Conservation (phyloP, 2,888 invertebrate genomes). For the Agrenia bidenticulata region DNA sequence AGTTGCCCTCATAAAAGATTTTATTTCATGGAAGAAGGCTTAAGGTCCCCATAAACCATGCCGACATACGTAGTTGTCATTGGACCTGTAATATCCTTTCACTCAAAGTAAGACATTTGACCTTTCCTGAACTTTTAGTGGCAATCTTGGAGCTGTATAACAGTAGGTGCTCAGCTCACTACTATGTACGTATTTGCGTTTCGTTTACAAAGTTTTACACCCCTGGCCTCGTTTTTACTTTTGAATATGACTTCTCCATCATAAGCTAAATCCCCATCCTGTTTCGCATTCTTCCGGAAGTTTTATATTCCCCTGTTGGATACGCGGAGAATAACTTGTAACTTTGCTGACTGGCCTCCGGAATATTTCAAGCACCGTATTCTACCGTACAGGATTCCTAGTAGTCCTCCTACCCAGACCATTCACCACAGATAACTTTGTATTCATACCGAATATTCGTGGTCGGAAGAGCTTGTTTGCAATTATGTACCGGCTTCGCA, state of each 20-base stretch:
- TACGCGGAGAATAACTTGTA: background rate
- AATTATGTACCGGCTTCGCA: no score
- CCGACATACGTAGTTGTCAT: constrained; percentile 16
- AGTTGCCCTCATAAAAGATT: constrained; percentile 22
- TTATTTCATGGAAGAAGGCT: constrained; percentile 12
- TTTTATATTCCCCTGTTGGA: constrained; percentile 15
- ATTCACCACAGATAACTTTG: no score
- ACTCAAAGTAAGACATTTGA: constrained; percentile 5
- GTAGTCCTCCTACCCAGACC: no score
- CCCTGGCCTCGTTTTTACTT: constrained; percentile 15
- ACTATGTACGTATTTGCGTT: constrained; percentile 1
- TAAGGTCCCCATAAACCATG: constrained; percentile 9
- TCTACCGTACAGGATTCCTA: no score
- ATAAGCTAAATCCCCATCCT: background rate
- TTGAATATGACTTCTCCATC: constrained; percentile 1
- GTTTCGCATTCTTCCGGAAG: constrained; percentile 19
- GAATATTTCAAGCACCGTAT: no score
- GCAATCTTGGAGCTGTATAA: constrained; percentile 2
- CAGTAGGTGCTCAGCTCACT: no score
- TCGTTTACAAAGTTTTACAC: constrained; percentile 11
- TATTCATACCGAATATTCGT: no score
- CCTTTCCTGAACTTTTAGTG: constrained; percentile 16
- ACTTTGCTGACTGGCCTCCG: no score
- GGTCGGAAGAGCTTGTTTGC: no score
- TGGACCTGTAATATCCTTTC: background rate